These are phyloP conservation scores for Apotomis capreana DNA, from an alignment of 2,888 invertebrate species.

Conservation along the genomic window DNA sequence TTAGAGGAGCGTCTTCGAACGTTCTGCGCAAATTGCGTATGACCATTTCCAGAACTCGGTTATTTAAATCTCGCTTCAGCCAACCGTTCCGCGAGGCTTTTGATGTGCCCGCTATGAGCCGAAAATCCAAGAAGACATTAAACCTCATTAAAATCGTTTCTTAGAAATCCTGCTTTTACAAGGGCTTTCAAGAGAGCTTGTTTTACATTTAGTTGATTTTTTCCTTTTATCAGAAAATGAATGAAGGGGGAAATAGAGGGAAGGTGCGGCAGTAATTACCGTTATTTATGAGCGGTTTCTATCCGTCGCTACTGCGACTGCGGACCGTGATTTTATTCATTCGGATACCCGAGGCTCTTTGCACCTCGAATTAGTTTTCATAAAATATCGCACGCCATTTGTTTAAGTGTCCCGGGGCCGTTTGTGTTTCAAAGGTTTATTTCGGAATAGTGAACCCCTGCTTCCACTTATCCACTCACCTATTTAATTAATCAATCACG, in stretches of 20 bases:
- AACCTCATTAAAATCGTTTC: slow-evolving; percentile 58
- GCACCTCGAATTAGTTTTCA: slow-evolving; percentile 79
- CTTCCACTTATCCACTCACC: neutral
- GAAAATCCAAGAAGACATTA: slow-evolving; percentile 51
- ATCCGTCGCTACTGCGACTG: slow-evolving; percentile 69
- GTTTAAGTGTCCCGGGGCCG: slow-evolving; percentile 61
- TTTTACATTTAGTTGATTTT: slow-evolving; percentile 54
- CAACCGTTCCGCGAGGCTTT: slow-evolving; percentile 48
- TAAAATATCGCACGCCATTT: slow-evolving; percentile 75
- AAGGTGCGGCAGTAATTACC: slow-evolving; percentile 67
- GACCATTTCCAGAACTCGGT: slow-evolving; percentile 56
- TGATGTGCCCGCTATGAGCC: slow-evolving; percentile 50
- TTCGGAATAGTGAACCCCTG: slow-evolving; percentile 45
- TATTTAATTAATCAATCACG: slow-evolving; percentile 25
- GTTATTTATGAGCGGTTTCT: slow-evolving; percentile 80
- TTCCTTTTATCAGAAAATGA: slow-evolving; percentile 59
- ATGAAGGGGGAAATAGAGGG: slow-evolving; percentile 56
- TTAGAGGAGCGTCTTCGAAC: slow-evolving; percentile 22
- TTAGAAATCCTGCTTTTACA: slow-evolving; percentile 48
- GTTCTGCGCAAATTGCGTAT: slow-evolving; percentile 58
- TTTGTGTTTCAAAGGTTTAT: slow-evolving; percentile 64
- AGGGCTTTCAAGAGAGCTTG: slow-evolving; percentile 50
- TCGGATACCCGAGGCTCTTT: slow-evolving; percentile 71
- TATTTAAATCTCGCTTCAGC: slow-evolving; percentile 52
- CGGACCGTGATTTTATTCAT: slow-evolving; percentile 81